Base-by-base conservation (phyloP, 2,888 invertebrate species). In the Eristalinus sepulchralis region DNA sequence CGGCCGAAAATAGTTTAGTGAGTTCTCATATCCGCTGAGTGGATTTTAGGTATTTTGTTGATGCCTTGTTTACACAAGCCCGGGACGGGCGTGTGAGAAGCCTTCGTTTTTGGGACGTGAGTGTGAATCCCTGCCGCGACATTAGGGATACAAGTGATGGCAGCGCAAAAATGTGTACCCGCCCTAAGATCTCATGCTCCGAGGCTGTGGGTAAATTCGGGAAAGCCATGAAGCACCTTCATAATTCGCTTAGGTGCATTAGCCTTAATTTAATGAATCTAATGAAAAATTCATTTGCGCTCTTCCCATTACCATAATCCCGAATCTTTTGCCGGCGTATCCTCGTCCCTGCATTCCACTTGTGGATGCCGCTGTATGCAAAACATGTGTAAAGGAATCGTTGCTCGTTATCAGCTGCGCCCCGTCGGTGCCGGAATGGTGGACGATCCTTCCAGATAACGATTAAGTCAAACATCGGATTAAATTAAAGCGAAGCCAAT, bases 211-310 rank as follows among this genome's bases (percentile, higher is more conserved):
- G 53, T 13, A 13, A 53, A 13, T 5, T 53, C 17, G 9, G 13
- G 13, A n/a, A 53, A 20, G 13, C 53, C 13, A 13, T 53, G 9
- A 17, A 13, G 5, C 47, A 47, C 47, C 13, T 57, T 13, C 27
- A 67, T 53, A 67, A 67, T 53, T 67, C 47, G 33, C 59, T 67
- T 24, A 53, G 60, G 27, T 71, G 62, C 81, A 77, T 81, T 71
- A 76, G 62, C 24, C 64, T 67, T 34, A 57, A 66, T 59, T 76
- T 72, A 76, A 82, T 72, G 67, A 47, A 47, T 60, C 66, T 17
- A 82, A 72, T 81, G 66, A 76, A 80, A 75, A 70, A 80, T 75
- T 70, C 80, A 75, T 66, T 81, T 62, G 39, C 76, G 59, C 57
- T 63, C 33, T 33, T 82, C 59, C 67, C 57, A 77, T 76, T 76